These are phyloP conservation scores for Platycercus adscitus DNA, from an alignment of 2,113 vertebrate species.

Conservation along the genomic window DNA sequence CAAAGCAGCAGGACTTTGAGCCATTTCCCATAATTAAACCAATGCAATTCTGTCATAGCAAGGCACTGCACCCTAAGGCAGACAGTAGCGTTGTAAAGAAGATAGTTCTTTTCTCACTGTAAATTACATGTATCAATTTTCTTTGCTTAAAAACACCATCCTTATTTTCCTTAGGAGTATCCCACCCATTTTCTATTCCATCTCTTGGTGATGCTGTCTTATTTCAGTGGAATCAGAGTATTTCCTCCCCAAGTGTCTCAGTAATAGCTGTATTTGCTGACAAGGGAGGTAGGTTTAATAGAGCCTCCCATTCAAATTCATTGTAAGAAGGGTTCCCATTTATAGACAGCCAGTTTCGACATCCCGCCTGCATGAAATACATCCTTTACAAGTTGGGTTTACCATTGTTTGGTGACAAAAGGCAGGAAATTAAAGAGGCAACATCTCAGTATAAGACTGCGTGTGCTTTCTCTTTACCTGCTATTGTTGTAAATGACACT, in stretches of 20 bases:
- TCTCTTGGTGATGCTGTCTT: background rate
- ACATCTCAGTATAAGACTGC: background rate
- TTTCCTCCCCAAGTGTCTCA: background rate
- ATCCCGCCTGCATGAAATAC: background rate
- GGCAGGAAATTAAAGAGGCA: conserved; percentile 12
- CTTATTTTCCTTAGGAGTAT: background rate
- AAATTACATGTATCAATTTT: background rate
- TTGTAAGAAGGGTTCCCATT: background rate
- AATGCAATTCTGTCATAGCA: background rate
- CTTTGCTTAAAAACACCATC: background rate
- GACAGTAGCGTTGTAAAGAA: background rate
- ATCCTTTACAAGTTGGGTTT: background rate
- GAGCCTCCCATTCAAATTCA: background rate
- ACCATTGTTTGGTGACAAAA: background rate
- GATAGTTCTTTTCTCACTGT: background rate
- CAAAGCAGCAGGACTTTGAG: background rate
- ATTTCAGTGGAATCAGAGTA: background rate
- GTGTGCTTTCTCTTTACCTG: background rate
- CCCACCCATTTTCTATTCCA: background rate
- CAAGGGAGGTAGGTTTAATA: background rate
- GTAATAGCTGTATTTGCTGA: background rate
- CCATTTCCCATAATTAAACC: background rate
- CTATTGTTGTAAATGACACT: background rate
- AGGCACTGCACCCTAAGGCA: background rate
- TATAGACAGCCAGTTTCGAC: background rate